Base-by-base conservation (phyloP, 2,797 vertebrate genomes). In the Betta splendens region DNA sequence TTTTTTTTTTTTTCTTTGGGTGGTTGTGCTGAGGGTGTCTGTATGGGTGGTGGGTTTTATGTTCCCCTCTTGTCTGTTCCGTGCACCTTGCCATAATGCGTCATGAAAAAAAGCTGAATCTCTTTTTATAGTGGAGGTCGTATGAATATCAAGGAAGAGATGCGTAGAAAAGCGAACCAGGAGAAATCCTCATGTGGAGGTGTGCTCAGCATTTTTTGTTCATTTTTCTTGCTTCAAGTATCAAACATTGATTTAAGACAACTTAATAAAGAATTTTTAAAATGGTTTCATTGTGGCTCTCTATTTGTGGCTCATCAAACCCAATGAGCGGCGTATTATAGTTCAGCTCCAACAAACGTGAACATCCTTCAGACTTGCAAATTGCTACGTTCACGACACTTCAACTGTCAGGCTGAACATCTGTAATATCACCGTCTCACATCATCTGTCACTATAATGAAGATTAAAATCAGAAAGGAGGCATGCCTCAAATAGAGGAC, bases 231-330 rank as follows among this genome's bases (percentile, higher is more conserved):
- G 89, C 87, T 92, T 90, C 85, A 89, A 87, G 69, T 86, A 89
- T 89, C 78, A 85, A 87, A 86, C 83, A 69, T 86, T 89, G 87
- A 89, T 87, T 88, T 88, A 86, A 89, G 83, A 83, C 87, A 84
- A 91, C 85, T 78, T 83, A 92, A 92, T 89, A 86, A 89, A 89
- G 82, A 89, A 71, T 83, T 87, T 85, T 89, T 89, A 89, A 90
- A 90, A 85, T 60, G 66, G 52, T 2, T 15, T 61, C 1, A 1
- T 37, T 51, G 23, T 54, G 5, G n/a, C n/a, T n/a, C n/a, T n/a
- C n/a, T n/a, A n/a, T n/a, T n/a, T n/a, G n/a, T n/a, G n/a, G n/a
- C n/a, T n/a, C n/a, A n/a, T n/a, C n/a, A n/a, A n/a, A n/a, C n/a
- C n/a, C n/a, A n/a, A n/a, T n/a, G n/a, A n/a, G n/a, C n/a, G n/a